phyloP scores from a whole-genome alignment of 2,888 invertebrate species.

The Philonicus albiceps region DNA sequence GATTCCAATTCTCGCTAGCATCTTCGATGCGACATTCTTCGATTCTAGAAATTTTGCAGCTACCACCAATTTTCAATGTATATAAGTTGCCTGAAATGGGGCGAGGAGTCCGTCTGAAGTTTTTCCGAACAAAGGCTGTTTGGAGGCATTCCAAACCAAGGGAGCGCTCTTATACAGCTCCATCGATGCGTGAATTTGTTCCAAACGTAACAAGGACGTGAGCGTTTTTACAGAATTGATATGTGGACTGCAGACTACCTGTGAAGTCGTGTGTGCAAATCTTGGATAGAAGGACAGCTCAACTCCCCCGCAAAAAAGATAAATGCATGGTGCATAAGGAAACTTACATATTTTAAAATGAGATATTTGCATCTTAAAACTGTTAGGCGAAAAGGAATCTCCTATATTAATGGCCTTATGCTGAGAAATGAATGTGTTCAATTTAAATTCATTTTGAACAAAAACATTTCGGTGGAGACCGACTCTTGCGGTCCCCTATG shows the following conservation, averaged over 20 bases:
- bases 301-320: background rate
- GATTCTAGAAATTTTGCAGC: background rate
- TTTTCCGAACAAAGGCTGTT: slow-evolving; percentile 2
- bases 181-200: slow-evolving; percentile 23
- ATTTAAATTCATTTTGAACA: background rate
- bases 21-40: background rate
- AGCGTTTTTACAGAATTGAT: slow-evolving; percentile 4
- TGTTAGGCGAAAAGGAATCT: background rate
- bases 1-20: background rate
- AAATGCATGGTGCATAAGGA: background rate
- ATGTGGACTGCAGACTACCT: slow-evolving; percentile 19
- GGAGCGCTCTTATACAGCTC: background rate
- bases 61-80: background rate
- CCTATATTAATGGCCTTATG: background rate
- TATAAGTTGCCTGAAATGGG: background rate
- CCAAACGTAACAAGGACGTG: slow-evolving; percentile 25
- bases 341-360: slow-evolving; percentile 34
- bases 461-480: background rate
- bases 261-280: slow-evolving; percentile 38
- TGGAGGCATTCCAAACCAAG: background rate
- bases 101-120: background rate
- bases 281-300: background rate
- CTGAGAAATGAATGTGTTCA: background rate
- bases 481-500: background rate
- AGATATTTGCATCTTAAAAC: background rate